Conservation (phyloP, 1,140 invertebrate species). For the Potamilus streckersoni region DNA sequence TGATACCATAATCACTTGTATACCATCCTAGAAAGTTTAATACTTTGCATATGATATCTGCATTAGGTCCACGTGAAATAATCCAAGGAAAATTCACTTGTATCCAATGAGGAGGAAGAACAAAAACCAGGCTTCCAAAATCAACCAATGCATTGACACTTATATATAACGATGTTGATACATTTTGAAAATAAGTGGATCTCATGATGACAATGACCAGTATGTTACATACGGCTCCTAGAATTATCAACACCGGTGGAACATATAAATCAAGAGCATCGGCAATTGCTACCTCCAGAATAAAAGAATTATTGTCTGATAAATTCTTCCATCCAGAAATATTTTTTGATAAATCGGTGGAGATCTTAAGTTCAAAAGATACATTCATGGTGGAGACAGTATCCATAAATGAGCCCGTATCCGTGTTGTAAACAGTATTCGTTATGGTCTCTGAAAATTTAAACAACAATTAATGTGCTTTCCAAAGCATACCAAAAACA, state of each 20-base stretch:
- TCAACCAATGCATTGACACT: slow-evolving; percentile 43
- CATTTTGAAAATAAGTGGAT: slow-evolving; percentile 41
- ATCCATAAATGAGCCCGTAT: no score
- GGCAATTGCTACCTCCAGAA: slow-evolving; percentile 8
- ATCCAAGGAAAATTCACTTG: slow-evolving; percentile 51
- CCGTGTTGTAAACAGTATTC: no score
- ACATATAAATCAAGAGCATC: slow-evolving; percentile 43
- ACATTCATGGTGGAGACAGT: no score
- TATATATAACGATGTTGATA: slow-evolving; percentile 59
- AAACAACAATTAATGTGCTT: no score
- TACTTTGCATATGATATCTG: slow-evolving; percentile 49
- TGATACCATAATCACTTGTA: slow-evolving; percentile 52
- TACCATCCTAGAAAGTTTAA: slow-evolving; percentile 55
- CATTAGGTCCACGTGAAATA: slow-evolving; percentile 35
- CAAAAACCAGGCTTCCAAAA: slow-evolving; percentile 43
- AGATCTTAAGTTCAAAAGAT: no score
- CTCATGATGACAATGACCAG: slow-evolving; percentile 54
- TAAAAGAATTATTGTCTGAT: no score
- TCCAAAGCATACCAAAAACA: no score
- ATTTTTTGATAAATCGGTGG: no score
- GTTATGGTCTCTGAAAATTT: no score
- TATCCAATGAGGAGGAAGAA: slow-evolving; percentile 51
- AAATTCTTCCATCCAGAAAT: no score
- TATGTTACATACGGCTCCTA: slow-evolving; percentile 48
- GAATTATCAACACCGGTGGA: slow-evolving; percentile 44